These are phyloP conservation scores for Erannis defoliaria DNA, from an alignment of 2,888 invertebrate species.

Conservation along the genomic window DNA sequence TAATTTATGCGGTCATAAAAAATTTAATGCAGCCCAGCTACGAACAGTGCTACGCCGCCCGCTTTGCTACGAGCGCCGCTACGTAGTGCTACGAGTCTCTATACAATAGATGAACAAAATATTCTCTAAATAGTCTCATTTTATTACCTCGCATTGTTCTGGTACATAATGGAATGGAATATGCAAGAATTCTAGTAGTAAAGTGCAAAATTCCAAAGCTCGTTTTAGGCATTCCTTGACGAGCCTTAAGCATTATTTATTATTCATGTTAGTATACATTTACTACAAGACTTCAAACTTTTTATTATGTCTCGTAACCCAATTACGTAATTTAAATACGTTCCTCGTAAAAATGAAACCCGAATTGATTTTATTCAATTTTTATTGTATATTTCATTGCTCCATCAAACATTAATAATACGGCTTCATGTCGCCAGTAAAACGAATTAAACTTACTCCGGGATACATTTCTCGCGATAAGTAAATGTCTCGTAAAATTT, in stretches of 20 bases:
- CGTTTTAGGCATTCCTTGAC: too few relatives aligned
- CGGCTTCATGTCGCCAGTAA: slow-evolving; percentile 19
- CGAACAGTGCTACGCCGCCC: slow-evolving; percentile 11
- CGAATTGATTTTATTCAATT: slow-evolving; percentile 14
- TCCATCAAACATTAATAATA: slow-evolving; percentile 16
- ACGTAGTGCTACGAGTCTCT: slow-evolving; percentile 19
- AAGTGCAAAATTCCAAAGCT: too few relatives aligned
- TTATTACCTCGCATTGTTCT: slow-evolving; percentile 12
- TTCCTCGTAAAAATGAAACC: slow-evolving; percentile 9
- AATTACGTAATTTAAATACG: slow-evolving; percentile 8
- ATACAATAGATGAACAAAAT: slow-evolving; percentile 11
- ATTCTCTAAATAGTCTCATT: neutral
- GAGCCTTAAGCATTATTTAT: too few relatives aligned
- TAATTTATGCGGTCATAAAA: slow-evolving; percentile 46
- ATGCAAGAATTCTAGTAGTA: too few relatives aligned
- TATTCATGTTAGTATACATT: too few relatives aligned
- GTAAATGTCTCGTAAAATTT: slow-evolving; percentile 29
- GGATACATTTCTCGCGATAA: slow-evolving; percentile 30
- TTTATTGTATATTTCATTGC: slow-evolving; percentile 17
- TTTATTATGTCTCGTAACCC: neutral
- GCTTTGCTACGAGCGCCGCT: slow-evolving; percentile 10
- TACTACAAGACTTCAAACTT: too few relatives aligned
- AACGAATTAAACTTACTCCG: slow-evolving; percentile 21
- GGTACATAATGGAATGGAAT: neutral
- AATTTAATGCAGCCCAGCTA: slow-evolving; percentile 40